A percentile compares a stretch with the other conserved stretches of the same genome.
phyloP scores from a whole-genome alignment of 2,888 invertebrate genomes.

The Lasiommata megera region DNA sequence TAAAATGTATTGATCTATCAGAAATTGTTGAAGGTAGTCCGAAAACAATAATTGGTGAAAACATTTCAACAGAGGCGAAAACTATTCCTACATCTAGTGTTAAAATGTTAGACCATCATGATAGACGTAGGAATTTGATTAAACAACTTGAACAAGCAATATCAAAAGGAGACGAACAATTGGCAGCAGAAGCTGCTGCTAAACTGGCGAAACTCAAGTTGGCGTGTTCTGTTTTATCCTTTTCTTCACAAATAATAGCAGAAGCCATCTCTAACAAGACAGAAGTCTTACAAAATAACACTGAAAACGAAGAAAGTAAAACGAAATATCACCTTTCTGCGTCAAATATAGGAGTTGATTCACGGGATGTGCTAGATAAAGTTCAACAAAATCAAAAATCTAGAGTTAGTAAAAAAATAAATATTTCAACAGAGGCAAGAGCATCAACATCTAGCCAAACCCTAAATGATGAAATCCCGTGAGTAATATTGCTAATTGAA shows the following conservation, averaged over 20 bases:
- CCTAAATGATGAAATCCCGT: conserved; percentile 44
- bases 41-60: conserved; percentile 22
- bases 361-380: background rate
- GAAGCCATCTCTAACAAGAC: conserved; percentile 31
- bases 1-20: background rate
- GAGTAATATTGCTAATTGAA: conserved; percentile 41
- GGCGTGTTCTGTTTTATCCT: conserved; percentile 84
- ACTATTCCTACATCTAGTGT: conserved; percentile 13
- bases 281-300: background rate
- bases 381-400: background rate
- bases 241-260: conserved; percentile 67
- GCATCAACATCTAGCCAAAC: conserved; percentile 37
- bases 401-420: background rate
- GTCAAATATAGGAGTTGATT: background rate
- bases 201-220: conserved; percentile 89
- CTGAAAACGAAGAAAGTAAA: background rate
- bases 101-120: conserved; percentile 50
- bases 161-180: conserved; percentile 86
- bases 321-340: background rate
- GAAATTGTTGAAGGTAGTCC: background rate
- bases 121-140: conserved; percentile 74
- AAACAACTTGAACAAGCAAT: conserved; percentile 89
- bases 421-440: conserved; percentile 5
- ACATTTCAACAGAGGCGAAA: conserved; percentile 15
- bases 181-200: conserved; percentile 88